Percentiles rank a stretch among this genome's conserved stretches.
These are phyloP conservation scores for Bombus waltoni DNA, from an alignment of 1,140 invertebrate genomes.

Conservation along the genomic window DNA sequence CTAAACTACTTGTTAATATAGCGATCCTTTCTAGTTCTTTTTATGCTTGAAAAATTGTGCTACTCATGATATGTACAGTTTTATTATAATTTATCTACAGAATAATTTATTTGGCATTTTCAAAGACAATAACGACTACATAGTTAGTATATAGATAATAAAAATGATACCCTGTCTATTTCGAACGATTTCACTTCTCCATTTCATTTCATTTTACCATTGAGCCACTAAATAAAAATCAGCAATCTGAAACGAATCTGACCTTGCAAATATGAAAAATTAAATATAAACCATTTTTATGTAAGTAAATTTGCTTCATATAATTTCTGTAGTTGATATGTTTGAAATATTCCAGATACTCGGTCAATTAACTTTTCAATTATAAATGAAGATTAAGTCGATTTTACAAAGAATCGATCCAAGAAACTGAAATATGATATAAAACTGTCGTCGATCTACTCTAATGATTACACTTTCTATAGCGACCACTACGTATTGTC, in stretches of 20 bases:
- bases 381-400: background rate
- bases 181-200: background rate
- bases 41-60: slow-evolving; percentile 38
- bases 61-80: slow-evolving; percentile 43
- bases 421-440: background rate
- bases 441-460: background rate
- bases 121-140: slow-evolving; percentile 13
- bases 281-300: background rate
- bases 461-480: background rate
- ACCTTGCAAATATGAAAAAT: background rate
- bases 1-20: slow-evolving; percentile 9
- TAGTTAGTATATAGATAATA: slow-evolving; percentile 26
- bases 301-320: background rate
- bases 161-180: slow-evolving; percentile 44
- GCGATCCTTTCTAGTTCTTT: background rate
- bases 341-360: background rate
- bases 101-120: slow-evolving; percentile 46
- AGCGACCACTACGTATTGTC: slow-evolving; percentile 50
- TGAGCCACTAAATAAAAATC: background rate
- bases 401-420: background rate
- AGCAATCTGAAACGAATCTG: background rate
- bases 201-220: background rate
- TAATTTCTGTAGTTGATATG: background rate
- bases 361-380: background rate
- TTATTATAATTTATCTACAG: slow-evolving; percentile 49